Evolutionary conservation across 2,113 vertebrate genomes (phyloP).

Genomic region (Geothlypis trichas): DNA sequence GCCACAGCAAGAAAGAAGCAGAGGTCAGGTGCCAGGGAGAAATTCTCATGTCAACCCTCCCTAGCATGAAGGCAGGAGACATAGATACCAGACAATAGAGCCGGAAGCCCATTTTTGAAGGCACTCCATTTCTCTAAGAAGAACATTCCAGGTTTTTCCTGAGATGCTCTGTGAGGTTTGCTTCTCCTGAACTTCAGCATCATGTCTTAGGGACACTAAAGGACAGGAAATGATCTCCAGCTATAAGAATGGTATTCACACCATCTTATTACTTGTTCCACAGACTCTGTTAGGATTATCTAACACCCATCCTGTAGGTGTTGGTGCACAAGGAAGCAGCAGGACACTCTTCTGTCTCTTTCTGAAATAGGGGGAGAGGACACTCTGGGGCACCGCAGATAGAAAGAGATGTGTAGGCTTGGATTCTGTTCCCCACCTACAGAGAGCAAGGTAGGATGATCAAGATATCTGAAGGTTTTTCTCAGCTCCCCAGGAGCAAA

Average conservation of each 20-base stretch:
- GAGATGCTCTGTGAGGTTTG: background rate
- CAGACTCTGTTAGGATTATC: background rate
- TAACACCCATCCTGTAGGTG: rapidly evolving
- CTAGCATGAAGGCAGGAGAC: background rate
- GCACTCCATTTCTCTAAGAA: background rate
- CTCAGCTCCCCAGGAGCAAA: background rate
- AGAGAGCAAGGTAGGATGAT: background rate
- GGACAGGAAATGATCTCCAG: background rate
- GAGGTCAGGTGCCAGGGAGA: background rate
- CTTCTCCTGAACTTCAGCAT: background rate
- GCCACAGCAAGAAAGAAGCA: background rate
- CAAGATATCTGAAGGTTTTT: background rate
- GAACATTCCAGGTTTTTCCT: background rate
- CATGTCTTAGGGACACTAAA: background rate
- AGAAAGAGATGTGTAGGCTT: background rate
- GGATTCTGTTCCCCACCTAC: background rate
- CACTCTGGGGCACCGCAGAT: no score
- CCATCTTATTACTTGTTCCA: background rate
- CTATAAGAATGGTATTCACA: background rate
- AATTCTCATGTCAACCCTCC: background rate
- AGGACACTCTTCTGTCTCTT: background rate
- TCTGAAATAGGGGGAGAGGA: background rate
- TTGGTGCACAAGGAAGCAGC: background rate
- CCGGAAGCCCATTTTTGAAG: background rate
- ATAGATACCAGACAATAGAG: background rate